Evolutionary conservation across 2,113 vertebrate genomes (phyloP).

Genomic region (Hippocampus abdominalis): DNA sequence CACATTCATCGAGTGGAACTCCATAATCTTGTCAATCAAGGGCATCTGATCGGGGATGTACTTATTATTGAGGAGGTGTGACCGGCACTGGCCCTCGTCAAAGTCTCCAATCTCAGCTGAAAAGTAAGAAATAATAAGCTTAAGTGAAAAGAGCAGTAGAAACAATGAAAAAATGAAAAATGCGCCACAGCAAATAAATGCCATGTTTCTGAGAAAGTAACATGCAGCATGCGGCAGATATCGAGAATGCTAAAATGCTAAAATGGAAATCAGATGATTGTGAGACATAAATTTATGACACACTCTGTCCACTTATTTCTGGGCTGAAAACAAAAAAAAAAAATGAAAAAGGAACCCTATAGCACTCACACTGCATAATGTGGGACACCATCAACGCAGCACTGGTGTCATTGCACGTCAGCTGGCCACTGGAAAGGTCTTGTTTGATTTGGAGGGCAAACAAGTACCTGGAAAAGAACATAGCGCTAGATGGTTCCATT

Average conservation of each 20-base stretch:
- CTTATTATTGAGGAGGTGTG: conserved; percentile 92
- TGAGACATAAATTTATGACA: conserved; percentile 19
- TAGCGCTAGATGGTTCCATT: background rate
- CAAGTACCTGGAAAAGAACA: conserved; percentile 81
- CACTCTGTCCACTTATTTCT: conserved; percentile 18
- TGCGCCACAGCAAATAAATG: conserved; percentile 14
- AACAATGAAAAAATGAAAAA: background rate
- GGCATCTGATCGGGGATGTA: conserved; percentile 95
- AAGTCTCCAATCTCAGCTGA: conserved; percentile 97
- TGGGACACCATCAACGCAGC: conserved; percentile 91
- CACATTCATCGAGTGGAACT: conserved; percentile 90
- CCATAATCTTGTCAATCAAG: conserved; percentile 93
- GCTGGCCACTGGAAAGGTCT: conserved; percentile 84
- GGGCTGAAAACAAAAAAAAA: conserved; percentile 10
- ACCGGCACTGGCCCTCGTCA: conserved; percentile 87
- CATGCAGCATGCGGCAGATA: conserved; percentile 11
- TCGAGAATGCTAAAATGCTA: background rate
- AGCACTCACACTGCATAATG: conserved; percentile 90
- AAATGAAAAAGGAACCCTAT: conserved; percentile 1
- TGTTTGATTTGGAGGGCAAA: conserved; percentile 97
- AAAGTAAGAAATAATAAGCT: conserved; percentile 11
- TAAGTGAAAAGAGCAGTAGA: background rate
- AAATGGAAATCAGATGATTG: conserved; percentile 26
- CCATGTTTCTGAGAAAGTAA: conserved; percentile 16
- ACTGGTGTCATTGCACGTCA: conserved; percentile 91